phyloP scores from a whole-genome alignment of 64 coral and sea anemone genomes.

The Catalaphyllia jardinei region DNA sequence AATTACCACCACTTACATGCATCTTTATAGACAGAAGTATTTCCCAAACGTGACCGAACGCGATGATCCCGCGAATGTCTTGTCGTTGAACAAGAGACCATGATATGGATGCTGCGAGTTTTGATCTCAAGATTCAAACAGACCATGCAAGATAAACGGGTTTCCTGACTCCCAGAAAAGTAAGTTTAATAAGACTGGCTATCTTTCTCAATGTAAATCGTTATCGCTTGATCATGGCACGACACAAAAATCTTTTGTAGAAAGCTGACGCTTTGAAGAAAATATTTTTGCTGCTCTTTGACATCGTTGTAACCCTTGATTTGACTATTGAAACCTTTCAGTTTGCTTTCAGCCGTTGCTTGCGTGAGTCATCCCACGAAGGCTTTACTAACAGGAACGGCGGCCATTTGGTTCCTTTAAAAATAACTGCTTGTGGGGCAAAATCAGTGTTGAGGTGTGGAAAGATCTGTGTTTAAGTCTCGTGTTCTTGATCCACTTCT shows the following conservation, averaged over 20 bases:
- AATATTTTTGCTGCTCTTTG: not conserved
- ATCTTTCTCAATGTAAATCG: conserved; percentile 1
- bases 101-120: too few relatives aligned
- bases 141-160: too few relatives aligned
- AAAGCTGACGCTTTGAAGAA: not conserved
- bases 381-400: not conserved
- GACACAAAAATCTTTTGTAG: not conserved
- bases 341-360: not conserved
- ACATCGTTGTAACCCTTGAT: not conserved
- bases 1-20: too few relatives aligned
- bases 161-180: not conserved
- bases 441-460: not conserved
- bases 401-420: not conserved
- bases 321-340: not conserved
- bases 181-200: not conserved
- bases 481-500: not conserved
- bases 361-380: not conserved
- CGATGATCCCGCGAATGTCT: too few relatives aligned
- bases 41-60: too few relatives aligned
- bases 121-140: too few relatives aligned
- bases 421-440: not conserved
- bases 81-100: too few relatives aligned
- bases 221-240: not conserved
- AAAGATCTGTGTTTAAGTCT: not conserved
- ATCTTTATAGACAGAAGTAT: too few relatives aligned